These are phyloP conservation scores for Paragorgia papillata DNA, from an alignment of 92 coral and sea anemone genomes.

Conservation along the genomic window DNA sequence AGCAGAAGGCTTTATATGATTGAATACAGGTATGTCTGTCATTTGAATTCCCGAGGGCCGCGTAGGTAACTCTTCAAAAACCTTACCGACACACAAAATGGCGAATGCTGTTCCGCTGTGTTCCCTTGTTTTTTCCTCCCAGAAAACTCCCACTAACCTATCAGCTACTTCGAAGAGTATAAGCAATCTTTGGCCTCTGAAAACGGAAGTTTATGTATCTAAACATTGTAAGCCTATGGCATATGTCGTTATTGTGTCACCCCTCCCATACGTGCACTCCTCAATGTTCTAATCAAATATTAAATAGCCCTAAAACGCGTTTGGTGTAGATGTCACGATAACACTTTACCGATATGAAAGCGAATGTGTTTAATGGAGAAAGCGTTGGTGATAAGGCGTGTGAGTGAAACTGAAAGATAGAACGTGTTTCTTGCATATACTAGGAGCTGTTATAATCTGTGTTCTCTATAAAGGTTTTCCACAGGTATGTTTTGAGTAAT, in stretches of 20 bases:
- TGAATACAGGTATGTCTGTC: too few species aligned
- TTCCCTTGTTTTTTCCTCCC: too few species aligned
- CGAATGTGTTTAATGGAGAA: not conserved
- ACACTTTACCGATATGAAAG: too few species aligned
- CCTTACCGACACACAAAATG: not conserved
- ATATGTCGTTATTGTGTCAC: not conserved
- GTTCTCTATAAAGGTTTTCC: too few species aligned
- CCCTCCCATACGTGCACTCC: constrained; percentile 9
- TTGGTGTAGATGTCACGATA: not conserved
- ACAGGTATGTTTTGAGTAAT: too few species aligned
- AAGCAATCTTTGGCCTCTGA: not conserved
- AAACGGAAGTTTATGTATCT: not conserved
- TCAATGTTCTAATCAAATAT: constrained; percentile 20
- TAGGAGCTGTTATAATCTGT: too few species aligned
- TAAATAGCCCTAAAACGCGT: constrained; percentile 7
- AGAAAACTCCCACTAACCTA: too few species aligned
- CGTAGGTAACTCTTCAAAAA: not conserved
- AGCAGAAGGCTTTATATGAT: too few species aligned
- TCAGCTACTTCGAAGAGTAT: not conserved
- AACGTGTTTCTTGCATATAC: too few species aligned
- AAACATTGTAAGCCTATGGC: not conserved
- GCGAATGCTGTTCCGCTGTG: not conserved
- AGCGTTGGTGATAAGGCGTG: not conserved
- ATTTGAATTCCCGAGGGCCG: not conserved
- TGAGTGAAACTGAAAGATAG: too few species aligned